Conservation (phyloP, 1,140 invertebrate species). For the Antheraea mylitta region DNA sequence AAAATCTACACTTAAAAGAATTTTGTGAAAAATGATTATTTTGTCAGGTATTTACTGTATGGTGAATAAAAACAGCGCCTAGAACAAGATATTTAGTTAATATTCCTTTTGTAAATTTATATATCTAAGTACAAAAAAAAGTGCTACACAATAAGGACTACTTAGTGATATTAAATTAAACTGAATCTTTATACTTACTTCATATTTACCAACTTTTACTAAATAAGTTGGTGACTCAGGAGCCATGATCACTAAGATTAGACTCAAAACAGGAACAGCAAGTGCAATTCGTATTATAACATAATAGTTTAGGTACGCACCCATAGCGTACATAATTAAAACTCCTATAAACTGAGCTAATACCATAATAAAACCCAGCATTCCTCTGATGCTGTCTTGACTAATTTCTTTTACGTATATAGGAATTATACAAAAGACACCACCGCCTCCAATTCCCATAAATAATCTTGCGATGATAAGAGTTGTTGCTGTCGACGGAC, state of each 20-base stretch:
- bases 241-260: conserved; percentile 57
- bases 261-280: conserved; percentile 46
- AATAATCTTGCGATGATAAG: conserved; percentile 22
- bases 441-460: conserved; percentile 20
- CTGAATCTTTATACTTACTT: conserved; percentile 38
- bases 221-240: conserved; percentile 74
- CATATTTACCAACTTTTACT: conserved; percentile 51
- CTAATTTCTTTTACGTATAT: conserved; percentile 57
- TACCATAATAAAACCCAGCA: conserved; percentile 38
- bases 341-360: conserved; percentile 54
- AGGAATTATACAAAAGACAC: conserved; percentile 27
- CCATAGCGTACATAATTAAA: conserved; percentile 60
- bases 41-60: too few relatives aligned
- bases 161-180: neutral
- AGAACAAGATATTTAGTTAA: too few relatives aligned
- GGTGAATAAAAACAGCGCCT: too few relatives aligned
- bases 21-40: too few relatives aligned
- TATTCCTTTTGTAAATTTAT: too few relatives aligned
- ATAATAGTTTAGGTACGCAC: conserved; percentile 59
- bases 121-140: too few relatives aligned
- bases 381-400: conserved; percentile 46
- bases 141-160: too few relatives aligned
- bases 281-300: conserved; percentile 59
- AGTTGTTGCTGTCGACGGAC: neutral
- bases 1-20: too few relatives aligned